Base-by-base conservation (phyloP, 64 coral and sea anemone genomes). In the Dendronephthya gigantea region DNA sequence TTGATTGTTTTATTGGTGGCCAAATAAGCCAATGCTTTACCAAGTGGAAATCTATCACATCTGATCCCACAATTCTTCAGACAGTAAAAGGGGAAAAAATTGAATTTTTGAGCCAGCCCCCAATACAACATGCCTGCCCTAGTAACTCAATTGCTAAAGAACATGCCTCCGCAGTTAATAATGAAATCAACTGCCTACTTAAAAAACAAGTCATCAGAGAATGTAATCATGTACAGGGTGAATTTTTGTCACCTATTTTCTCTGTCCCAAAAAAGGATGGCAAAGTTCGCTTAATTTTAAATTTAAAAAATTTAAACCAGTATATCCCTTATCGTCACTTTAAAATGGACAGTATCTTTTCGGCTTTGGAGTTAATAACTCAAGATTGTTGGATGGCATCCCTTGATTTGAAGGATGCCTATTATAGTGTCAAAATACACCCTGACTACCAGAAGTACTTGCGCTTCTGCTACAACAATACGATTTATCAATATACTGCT, bases 331-430 rank as follows among this genome's bases (percentile, higher is more conserved):
- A 83, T 36, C 49, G 83, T 90, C 88, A 87, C 74, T 93, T 93
- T 85, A 93, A 75, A 30, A 75, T 75, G 69, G 69, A 75, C 15
- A 3, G 1, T 3, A 75, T 75, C 25, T 8, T 3, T 37, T 32
- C 69, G 6, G 69, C 69, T 3, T 37, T 75, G 17, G 28, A 31
- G 3, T 37, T 75, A 16, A 28, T 75, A 1, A 75, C 69, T 5
- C 28, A 27, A 15, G 69, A 13, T 34, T 75, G 69, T 33, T 75
- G 69, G 69, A 90, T 90, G 43, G 87, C 79, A 50, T 69, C 90
- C 58, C 55, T 90, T 31, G 92, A 93, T 72, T 39, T 93, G 6
- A 90, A 89, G 48, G 87, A 84, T 51, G 88, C 92, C 37, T 90
- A 93, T 37, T 93, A 90, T 83, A 84, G 43, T 49, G 43, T 93